A percentile compares a stretch with the other conserved stretches of the same genome.
Evolutionary conservation across 2,113 vertebrate species (phyloP).

Genomic region (Sardina pilchardus): DNA sequence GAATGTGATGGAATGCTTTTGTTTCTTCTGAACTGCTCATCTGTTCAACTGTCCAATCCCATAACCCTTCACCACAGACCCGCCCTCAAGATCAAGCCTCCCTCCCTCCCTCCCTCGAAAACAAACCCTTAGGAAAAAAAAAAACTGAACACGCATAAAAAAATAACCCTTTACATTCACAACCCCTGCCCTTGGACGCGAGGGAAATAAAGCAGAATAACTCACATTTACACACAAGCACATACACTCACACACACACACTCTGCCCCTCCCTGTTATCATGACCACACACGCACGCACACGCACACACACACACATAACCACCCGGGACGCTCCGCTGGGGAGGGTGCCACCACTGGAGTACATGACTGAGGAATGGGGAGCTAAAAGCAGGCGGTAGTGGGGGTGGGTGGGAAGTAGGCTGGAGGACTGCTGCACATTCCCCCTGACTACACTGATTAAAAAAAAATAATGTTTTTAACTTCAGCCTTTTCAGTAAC

Average conservation of each 20-base stretch:
- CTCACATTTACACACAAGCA: not conserved
- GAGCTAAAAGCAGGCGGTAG: conserved; percentile 25
- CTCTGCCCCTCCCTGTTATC: conserved; percentile 14
- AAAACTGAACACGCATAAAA: conserved; percentile 35
- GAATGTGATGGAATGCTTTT: conserved; percentile 80
- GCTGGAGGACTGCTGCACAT: conserved; percentile 54
- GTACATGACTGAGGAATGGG: conserved; percentile 22
- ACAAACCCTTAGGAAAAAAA: conserved; percentile 37
- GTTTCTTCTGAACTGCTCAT: conserved; percentile 40
- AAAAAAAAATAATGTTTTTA: not conserved
- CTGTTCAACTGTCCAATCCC: conserved; percentile 47
- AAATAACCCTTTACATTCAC: conserved; percentile 31
- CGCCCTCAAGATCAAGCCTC: conserved; percentile 14
- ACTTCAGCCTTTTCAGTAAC: conserved; percentile 58
- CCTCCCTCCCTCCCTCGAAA: conserved; percentile 25
- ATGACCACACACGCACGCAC: conserved; percentile 27
- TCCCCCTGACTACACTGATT: conserved; percentile 17
- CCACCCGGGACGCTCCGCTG: not conserved
- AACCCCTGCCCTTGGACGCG: conserved; percentile 39
- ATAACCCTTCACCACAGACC: conserved; percentile 25
- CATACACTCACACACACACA: not conserved
- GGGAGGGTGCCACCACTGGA: conserved; percentile 45
- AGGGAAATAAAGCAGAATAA: conserved; percentile 34
- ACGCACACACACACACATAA: not conserved
- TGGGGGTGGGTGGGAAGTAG: conserved; percentile 51